Conservation (phyloP, 2,797 vertebrate species). For the Pangasius mekongensis region DNA sequence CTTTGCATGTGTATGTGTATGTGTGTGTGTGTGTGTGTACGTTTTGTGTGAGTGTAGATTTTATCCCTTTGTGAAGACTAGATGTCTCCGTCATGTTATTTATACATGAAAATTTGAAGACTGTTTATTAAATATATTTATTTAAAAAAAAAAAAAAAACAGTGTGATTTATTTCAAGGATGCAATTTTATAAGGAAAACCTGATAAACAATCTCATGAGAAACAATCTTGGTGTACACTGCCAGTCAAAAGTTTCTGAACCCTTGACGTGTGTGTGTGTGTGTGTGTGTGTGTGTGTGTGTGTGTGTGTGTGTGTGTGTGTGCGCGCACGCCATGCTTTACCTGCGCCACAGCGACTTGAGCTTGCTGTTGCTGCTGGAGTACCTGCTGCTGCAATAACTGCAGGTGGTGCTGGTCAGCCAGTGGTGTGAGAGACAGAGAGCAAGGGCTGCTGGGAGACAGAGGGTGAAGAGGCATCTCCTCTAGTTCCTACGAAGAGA, state of each 20-base stretch:
- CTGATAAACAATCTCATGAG: not conserved
- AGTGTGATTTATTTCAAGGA: not conserved
- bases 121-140: not conserved
- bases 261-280: not conserved
- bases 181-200: not conserved
- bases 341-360: slow-evolving; percentile 85
- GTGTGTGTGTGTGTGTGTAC: not conserved
- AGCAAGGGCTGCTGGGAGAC: slow-evolving; percentile 75
- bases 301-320: too few relatives aligned
- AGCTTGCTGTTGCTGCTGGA: slow-evolving; percentile 87
- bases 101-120: not conserved
- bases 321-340: not conserved
- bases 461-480: slow-evolving; percentile 71
- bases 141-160: not conserved
- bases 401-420: slow-evolving; percentile 84
- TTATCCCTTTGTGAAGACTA: not conserved
- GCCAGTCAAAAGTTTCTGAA: not conserved
- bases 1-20: not conserved
- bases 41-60: not conserved
- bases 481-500: slow-evolving; percentile 74
- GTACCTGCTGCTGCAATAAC: slow-evolving; percentile 86
- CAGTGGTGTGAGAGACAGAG: slow-evolving; percentile 75
- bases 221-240: not conserved
- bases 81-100: not conserved
- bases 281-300: not conserved